A percentile compares a stretch with the other conserved stretches of the same genome.
These are phyloP conservation scores for Glomeris maerens DNA, from an alignment of 1,140 invertebrate species.

Conservation along the genomic window DNA sequence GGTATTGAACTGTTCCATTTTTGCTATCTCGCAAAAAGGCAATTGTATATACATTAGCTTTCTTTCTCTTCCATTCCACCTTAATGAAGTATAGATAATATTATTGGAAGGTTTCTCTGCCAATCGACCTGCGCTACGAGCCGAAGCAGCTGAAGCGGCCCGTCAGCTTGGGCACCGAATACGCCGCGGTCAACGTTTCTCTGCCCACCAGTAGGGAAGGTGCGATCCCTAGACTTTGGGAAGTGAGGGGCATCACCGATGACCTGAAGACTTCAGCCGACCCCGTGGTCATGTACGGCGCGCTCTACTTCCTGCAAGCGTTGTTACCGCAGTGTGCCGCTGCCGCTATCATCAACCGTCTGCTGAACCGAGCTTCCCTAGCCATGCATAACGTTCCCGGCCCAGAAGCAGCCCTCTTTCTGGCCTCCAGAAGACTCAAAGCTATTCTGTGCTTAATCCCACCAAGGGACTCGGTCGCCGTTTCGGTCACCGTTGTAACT, in stretches of 20 bases:
- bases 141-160: slow-evolving; percentile 18
- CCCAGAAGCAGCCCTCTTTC: slow-evolving; percentile 30
- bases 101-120: slow-evolving; percentile 28
- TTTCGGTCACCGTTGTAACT: slow-evolving; percentile 38
- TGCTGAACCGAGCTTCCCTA: slow-evolving; percentile 26
- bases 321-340: slow-evolving; percentile 24
- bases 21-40: no score
- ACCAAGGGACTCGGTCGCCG: slow-evolving; percentile 31
- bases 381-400: slow-evolving; percentile 37
- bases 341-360: slow-evolving; percentile 19
- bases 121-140: slow-evolving; percentile 34
- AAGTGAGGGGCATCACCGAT: slow-evolving; percentile 35
- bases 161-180: slow-evolving; percentile 31
- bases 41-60: neutral
- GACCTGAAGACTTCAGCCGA: slow-evolving; percentile 38
- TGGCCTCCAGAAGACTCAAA: slow-evolving; percentile 32
- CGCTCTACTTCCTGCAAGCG: slow-evolving; percentile 30
- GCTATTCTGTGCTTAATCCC: slow-evolving; percentile 36
- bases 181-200: slow-evolving; percentile 31
- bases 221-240: slow-evolving; percentile 45
- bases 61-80: neutral
- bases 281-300: slow-evolving; percentile 36
- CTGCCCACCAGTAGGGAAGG: slow-evolving; percentile 41
- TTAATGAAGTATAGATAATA: neutral
- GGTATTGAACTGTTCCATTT: no score